These are phyloP conservation scores for Conops quadrifasciatus DNA, from an alignment of 2,888 invertebrate species.

Conservation along the genomic window DNA sequence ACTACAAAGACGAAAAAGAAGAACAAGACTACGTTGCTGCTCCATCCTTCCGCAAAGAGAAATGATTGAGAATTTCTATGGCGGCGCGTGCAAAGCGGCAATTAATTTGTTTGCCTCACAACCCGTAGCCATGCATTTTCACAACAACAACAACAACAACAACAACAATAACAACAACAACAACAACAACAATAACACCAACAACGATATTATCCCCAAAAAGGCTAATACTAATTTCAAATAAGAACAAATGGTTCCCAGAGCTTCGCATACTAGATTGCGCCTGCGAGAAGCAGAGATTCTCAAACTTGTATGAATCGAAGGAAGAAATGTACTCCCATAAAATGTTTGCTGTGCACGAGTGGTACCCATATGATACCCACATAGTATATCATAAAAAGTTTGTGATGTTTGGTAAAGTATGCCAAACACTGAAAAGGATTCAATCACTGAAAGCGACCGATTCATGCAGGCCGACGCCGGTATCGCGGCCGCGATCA, in stretches of 20 bases:
- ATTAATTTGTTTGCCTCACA: constrained; percentile 61
- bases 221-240: background rate
- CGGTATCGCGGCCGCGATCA: no score
- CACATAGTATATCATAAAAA: no score
- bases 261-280: background rate
- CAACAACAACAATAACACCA: background rate
- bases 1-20: no score
- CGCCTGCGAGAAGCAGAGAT: background rate
- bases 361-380: no score
- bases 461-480: no score
- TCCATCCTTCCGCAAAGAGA: no score
- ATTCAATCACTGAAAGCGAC: no score
- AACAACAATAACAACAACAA: constrained; percentile 15
- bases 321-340: no score
- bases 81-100: constrained; percentile 62
- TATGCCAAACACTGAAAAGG: no score
- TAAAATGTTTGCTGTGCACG: no score
- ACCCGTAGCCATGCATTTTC: constrained; percentile 49
- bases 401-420: no score
- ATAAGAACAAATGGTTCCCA: constrained; percentile 9
- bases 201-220: background rate
- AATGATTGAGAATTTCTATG: background rate
- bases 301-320: background rate
- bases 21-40: no score
- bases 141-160: constrained; percentile 23